Base-by-base conservation (phyloP, 1,140 invertebrate genomes). In the Nebria ingens region DNA sequence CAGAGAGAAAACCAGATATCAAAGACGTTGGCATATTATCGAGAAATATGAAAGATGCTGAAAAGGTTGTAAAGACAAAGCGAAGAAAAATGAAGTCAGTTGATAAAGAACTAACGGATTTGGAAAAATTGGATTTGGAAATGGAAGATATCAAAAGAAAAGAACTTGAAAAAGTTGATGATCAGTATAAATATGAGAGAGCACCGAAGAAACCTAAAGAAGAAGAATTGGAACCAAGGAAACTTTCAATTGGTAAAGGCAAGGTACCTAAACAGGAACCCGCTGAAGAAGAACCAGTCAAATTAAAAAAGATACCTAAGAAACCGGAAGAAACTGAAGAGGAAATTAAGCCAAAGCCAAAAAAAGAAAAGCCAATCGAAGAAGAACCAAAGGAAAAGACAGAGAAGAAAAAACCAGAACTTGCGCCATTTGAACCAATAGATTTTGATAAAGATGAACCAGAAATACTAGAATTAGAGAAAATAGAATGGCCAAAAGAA, bases 11-110 rank as follows among this genome's bases (percentile, higher is more conserved):
- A 59, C 73, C 76, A 68, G 69, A 79, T 21, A 54, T 61, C 20
- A 65, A 71, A 45, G 74, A 86, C 68, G 76, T 76, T 63, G 84
- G 84, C 22, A 76, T 81, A 57, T 61, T 87, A 15, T 86, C 84
- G 0, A 71, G 84, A 67, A 87, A 85, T 69, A 70, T 82, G 1
- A 76, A 82, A 71, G 84, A 87, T 69, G 84, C 84, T 2, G 68
- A 77, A 58, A 79, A 83, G 67, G 62, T 73, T 29, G 78, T 81
- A 54, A 83, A 81, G 61, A 74, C 72, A 56, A 60, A 68, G 42
- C 21, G 9, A 11, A 63, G 64, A 51, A 84, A 83, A 65, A 67
- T 88, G 51, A 78, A 80, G 58, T 79, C 83, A 60, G 84, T 87
- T 51, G 83, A 86, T 62, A 79, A 81, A 61, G 85, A 87, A 64